A percentile compares a stretch with the other conserved stretches of the same genome.
These are phyloP conservation scores for Lycaena phlaeas DNA, from an alignment of 2,888 invertebrate species.

Conservation along the genomic window DNA sequence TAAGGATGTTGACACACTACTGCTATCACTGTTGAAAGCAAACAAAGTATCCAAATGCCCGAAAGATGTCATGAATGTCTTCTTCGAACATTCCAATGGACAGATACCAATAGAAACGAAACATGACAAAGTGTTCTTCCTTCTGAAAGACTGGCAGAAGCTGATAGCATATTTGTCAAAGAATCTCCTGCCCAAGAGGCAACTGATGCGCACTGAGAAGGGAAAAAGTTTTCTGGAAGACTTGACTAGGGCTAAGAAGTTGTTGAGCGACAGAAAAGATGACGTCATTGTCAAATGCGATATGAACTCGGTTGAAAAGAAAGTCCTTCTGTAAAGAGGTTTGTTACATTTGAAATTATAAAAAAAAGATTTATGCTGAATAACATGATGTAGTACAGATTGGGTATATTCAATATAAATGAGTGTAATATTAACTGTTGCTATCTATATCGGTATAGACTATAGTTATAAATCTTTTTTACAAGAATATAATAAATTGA, in stretches of 20 bases:
- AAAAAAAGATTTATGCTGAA: too few species aligned
- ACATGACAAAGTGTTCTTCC: slow-evolving; percentile 37
- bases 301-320: slow-evolving; percentile 26
- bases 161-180: slow-evolving; percentile 52
- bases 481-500: neutral
- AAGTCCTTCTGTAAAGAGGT: slow-evolving; percentile 37
- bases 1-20: slow-evolving; percentile 41
- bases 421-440: too few species aligned
- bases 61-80: slow-evolving; percentile 47
- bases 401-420: neutral
- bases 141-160: slow-evolving; percentile 57
- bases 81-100: slow-evolving; percentile 54
- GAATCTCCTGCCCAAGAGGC: slow-evolving; percentile 48
- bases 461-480: too few species aligned
- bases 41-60: slow-evolving; percentile 27
- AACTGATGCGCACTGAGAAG: slow-evolving; percentile 49
- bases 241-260: slow-evolving; percentile 47
- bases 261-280: slow-evolving; percentile 38
- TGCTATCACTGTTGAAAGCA: slow-evolving; percentile 39
- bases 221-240: slow-evolving; percentile 54
- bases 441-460: too few species aligned
- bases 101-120: slow-evolving; percentile 44
- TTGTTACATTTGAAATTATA: too few species aligned
- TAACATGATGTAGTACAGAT: too few species aligned
- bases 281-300: slow-evolving; percentile 32